Base-by-base conservation (phyloP, 2,113 vertebrate genomes). In the Anser brachyrhynchus region DNA sequence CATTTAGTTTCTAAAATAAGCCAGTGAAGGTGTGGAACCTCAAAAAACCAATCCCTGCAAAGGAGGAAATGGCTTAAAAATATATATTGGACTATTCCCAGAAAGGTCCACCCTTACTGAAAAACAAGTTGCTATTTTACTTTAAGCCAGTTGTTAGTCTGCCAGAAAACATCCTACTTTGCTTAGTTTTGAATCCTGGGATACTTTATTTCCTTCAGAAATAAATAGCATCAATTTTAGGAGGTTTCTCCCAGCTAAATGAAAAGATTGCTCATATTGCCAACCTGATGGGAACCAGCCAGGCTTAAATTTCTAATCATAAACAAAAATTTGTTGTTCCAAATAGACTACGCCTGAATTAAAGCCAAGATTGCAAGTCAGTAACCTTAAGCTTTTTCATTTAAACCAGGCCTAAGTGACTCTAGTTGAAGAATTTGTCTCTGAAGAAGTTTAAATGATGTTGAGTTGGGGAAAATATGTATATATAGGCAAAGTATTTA, bases 71-170 rank as follows among this genome's bases (percentile, higher is more conserved):
- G 77, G 67, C 83, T 81, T 87, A 94, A 94, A 95, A 79, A 90
- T 92, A 86, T 91, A 72, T 10, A 7, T 87, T 94, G 80, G 93
- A 73, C 74, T 46, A 10, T 57, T 84, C 78, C 95, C 96, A 97
- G 89, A 84, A 93, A 92, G 83, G 89, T 90, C 95, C 89, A 44
- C 93, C 95, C 96, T 93, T 62, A 46, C 65, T 88, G 87, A 89
- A 95, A 97, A 96, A 93, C 88, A 97, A 92, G 77, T 89, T 96
- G 44, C 82, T 96, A 81, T 91, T 97, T 91, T 90, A 87, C 86
- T 95, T 92, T 78, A 90, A 95, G 75, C 71, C 87, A 92, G 84
- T 71, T 94, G 74, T 87, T 82, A 85, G 58, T 69, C 66, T 90
- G 91, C 96, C 94, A 97, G 85, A 91, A 96, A 89, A 73, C 86